phyloP scores from a whole-genome alignment of 2,888 invertebrate species.

The Drosophila ustulata region DNA sequence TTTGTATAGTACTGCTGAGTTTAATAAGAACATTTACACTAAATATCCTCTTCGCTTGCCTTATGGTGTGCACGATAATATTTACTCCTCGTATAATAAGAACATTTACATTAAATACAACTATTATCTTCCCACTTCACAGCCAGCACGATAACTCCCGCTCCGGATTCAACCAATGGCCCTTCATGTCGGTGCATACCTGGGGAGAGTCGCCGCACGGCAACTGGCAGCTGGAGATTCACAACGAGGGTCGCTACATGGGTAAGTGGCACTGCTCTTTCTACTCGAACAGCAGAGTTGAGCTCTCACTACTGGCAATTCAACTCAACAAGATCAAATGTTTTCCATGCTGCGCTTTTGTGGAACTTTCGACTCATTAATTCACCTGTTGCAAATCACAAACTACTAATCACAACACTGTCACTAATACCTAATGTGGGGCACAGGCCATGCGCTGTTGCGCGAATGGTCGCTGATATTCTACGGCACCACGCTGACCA shows the following conservation, averaged over 20 bases:
- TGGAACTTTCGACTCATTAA: slow-evolving; percentile 50
- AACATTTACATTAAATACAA: not conserved
- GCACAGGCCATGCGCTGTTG: slow-evolving; percentile 92
- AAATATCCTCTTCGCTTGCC: no score
- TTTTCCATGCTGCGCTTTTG: slow-evolving; percentile 77
- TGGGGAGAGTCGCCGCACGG: slow-evolving; percentile 99
- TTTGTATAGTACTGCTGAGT: no score
- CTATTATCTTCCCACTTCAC: not conserved
- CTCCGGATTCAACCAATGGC: slow-evolving; percentile 98
- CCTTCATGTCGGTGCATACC: slow-evolving; percentile 99
- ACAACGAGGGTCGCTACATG: slow-evolving; percentile 95
- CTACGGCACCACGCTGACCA: slow-evolving; percentile 92
- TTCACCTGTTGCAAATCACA: slow-evolving; percentile 22
- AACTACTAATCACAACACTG: not conserved
- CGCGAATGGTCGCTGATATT: slow-evolving; percentile 97
- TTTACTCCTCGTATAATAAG: no score
- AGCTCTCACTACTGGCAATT: not conserved
- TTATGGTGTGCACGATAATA: no score
- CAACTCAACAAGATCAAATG: slow-evolving; percentile 20
- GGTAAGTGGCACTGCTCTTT: slow-evolving; percentile 86
- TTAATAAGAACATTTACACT: no score
- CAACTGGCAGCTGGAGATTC: slow-evolving; percentile 97
- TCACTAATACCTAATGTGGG: not conserved
- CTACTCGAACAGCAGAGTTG: not conserved
- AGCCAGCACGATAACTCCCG: slow-evolving; percentile 92